Conservation (phyloP, 2,797 vertebrate species). For the Bucorvus abyssinicus region DNA sequence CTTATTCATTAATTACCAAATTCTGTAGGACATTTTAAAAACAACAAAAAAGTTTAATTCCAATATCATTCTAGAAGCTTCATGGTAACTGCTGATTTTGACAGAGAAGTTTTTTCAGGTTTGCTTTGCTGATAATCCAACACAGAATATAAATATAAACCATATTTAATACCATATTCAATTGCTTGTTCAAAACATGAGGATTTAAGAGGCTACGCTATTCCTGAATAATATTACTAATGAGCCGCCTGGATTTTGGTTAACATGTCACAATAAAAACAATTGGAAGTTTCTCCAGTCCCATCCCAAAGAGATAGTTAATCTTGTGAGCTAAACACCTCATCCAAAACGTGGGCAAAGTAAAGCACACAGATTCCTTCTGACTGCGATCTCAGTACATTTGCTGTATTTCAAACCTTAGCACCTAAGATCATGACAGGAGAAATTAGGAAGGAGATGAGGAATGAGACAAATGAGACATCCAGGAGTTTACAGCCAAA, state of each 20-base stretch:
- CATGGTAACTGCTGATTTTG: background rate
- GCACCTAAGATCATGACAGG: background rate
- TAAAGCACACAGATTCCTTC: background rate
- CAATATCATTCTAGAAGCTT: background rate
- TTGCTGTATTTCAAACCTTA: background rate
- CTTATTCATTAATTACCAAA: background rate
- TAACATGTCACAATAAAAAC: background rate
- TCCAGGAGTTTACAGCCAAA: background rate
- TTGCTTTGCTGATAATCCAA: background rate
- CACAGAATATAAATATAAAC: background rate
- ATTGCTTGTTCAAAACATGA: background rate
- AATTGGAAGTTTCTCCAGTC: background rate
- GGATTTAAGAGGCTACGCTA: background rate
- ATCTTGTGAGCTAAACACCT: too few relatives aligned
- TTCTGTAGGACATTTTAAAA: background rate
- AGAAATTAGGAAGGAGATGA: background rate
- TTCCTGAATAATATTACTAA: background rate
- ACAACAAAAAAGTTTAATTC: background rate
- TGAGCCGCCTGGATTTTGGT: background rate
- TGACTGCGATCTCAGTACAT: background rate
- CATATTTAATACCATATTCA: background rate
- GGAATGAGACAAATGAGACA: background rate
- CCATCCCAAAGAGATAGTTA: background rate
- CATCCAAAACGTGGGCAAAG: background rate
- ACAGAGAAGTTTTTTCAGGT: background rate